These are phyloP conservation scores for Horisme vitalbata DNA, from an alignment of 2,888 invertebrate species.

Conservation along the genomic window DNA sequence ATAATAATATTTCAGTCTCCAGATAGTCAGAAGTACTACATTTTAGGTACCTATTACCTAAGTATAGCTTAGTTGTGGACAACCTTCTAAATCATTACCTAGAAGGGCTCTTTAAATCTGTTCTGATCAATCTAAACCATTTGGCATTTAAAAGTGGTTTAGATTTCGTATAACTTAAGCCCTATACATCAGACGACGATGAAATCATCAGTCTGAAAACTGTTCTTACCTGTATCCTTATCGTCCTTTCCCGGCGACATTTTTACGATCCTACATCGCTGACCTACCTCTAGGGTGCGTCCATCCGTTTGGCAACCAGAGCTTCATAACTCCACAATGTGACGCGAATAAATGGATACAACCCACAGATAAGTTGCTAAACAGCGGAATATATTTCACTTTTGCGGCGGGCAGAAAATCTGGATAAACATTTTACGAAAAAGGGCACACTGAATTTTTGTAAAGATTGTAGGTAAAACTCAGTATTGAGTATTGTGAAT, in stretches of 20 bases:
- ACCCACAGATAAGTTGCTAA: slow-evolving; percentile 24
- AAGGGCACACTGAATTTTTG: background rate
- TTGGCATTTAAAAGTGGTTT: too few relatives aligned
- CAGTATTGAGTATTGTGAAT: too few relatives aligned
- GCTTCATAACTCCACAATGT: slow-evolving; percentile 30
- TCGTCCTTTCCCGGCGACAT: slow-evolving; percentile 21
- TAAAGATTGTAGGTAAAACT: too few relatives aligned
- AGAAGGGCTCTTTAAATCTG: too few relatives aligned
- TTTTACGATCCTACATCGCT: slow-evolving; percentile 25
- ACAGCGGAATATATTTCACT: slow-evolving; percentile 20
- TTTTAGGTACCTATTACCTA: too few relatives aligned
- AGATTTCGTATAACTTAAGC: too few relatives aligned
- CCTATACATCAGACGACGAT: too few relatives aligned
- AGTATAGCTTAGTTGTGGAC: too few relatives aligned
- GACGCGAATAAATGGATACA: slow-evolving; percentile 35
- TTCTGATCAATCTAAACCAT: too few relatives aligned
- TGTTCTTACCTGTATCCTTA: background rate
- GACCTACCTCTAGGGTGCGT: slow-evolving; percentile 16
- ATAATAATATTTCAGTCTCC: too few relatives aligned
- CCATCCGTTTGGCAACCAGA: slow-evolving; percentile 25
- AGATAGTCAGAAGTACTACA: too few relatives aligned
- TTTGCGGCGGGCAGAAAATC: slow-evolving; percentile 8
- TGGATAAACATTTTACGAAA: slow-evolving; percentile 2
- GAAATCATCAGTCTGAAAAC: background rate
- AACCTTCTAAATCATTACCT: too few relatives aligned